Evolutionary conservation across 2,113 vertebrate species (phyloP), one percentile per base, ranked within the genome.

Genomic region (Hypocryptadius cinnamomeus): DNA sequence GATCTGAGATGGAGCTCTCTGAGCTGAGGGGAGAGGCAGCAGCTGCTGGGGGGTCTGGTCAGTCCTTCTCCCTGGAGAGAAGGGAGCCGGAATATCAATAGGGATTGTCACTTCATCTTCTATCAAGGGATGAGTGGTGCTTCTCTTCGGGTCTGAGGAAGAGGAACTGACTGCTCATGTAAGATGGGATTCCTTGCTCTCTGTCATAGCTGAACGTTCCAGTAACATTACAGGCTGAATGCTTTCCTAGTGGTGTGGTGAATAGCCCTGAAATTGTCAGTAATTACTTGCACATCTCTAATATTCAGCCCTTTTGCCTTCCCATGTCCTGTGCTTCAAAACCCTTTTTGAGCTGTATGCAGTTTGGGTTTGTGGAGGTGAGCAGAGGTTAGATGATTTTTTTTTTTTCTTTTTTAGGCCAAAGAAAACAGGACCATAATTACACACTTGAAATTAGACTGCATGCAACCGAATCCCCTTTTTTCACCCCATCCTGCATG

Each of bases 351-450:
- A 96, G 37, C 88, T 96, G 95, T 89, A 47, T 44, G 69, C 50
- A 45, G 76, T 94, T 88, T 92, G 93, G 85, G 47, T 92, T 92
- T 80, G 90, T 66, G 92, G 88, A 96, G 95, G 90, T 86, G 95
- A 96, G 95, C 72, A 96, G 96, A 94, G 33, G 35, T 91, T 89
- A 63, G 76, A 37, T 84, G 69, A 85, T 69, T 28, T 17, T 33
- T 22, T 27, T 13, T 6, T n/a, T 35, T 16, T 2, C 5, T 20
- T 92, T 92, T 95, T 97, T 97, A 95, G 94, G 97, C 97, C 96
- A 96, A 97, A 96, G 92, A 95, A 83, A 94, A 96, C 97, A 97
- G 97, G 97, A 98, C 97, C 97, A 97, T 96, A 96, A 92, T 87
- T 95, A 97, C 91, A 95, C 96, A 96, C 96, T 96, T 97, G 97